Evolutionary conservation across 2,113 vertebrate genomes (phyloP).

Genomic region (Eretmochelys imbricata): DNA sequence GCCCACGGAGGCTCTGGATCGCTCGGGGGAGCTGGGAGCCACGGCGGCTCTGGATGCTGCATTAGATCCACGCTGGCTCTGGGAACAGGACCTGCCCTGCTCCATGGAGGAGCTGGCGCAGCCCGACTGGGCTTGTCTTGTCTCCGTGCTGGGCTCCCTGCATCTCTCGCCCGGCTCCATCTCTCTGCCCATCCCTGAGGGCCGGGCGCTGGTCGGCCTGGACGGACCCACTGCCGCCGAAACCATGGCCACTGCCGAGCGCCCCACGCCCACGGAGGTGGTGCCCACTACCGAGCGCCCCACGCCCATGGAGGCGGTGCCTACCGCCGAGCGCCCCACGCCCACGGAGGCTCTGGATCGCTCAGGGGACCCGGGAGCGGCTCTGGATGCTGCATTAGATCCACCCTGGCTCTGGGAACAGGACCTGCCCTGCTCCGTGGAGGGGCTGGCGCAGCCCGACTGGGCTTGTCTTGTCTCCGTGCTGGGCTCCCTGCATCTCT

Average conservation of each 20-base stretch:
- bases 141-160: too few relatives aligned
- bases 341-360: not conserved
- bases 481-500: too few relatives aligned
- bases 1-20: not conserved
- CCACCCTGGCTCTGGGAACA: not conserved
- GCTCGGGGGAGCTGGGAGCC: not conserved
- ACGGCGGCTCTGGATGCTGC: not conserved
- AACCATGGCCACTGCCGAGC: not conserved
- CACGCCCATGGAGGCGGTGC: not conserved
- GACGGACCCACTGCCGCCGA: not conserved
- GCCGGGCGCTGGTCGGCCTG: not conserved
- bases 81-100: too few relatives aligned
- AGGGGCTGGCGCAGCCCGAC: too few relatives aligned
- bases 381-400: not conserved
- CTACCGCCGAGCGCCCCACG: not conserved
- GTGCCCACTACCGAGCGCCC: not conserved
- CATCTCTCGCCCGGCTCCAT: too few relatives aligned
- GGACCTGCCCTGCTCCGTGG: too few relatives aligned
- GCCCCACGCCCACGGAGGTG: not conserved
- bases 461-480: too few relatives aligned
- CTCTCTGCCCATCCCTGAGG: not conserved
- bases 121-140: too few relatives aligned
- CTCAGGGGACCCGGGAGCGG: not conserved
- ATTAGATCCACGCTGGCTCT: not conserved
- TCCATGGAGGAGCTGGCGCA: too few relatives aligned